phyloP scores from a whole-genome alignment of 2,113 vertebrate genomes.

The Cygnus buccinator region DNA sequence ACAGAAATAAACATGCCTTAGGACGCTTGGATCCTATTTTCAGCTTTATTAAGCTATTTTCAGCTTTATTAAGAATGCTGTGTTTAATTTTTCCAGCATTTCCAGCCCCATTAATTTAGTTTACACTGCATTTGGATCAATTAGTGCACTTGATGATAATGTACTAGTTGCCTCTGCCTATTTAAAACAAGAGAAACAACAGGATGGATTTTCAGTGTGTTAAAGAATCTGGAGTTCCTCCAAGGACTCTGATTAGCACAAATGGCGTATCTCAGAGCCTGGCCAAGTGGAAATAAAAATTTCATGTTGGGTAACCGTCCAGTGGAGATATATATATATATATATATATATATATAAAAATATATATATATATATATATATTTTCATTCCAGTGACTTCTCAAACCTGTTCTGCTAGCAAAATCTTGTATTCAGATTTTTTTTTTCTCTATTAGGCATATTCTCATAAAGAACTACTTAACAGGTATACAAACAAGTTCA shows the following conservation, averaged over 20 bases:
- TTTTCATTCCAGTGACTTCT: background rate
- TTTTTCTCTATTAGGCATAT: rapidly evolving
- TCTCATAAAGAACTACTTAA: background rate
- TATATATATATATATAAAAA: background rate
- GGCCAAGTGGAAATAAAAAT: background rate
- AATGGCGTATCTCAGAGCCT: background rate
- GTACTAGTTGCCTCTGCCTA: constrained; percentile 8
- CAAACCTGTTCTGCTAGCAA: background rate
- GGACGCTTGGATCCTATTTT: constrained; percentile 66
- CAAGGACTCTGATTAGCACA: background rate
- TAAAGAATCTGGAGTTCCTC: constrained; percentile 28
- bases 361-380: background rate
- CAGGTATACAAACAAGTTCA: background rate
- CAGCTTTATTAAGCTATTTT: constrained; percentile 76
- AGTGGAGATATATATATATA: background rate
- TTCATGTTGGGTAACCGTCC: background rate
- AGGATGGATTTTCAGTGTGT: constrained; percentile 1
- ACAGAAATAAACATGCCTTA: constrained; percentile 71
- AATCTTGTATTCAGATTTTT: background rate
- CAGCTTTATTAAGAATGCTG: constrained; percentile 74
- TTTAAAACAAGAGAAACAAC: constrained; percentile 13
- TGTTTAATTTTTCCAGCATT: constrained; percentile 71
- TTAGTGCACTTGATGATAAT: constrained; percentile 60
- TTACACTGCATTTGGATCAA: constrained; percentile 60
- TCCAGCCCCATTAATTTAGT: constrained; percentile 60